Conservation (phyloP, 2,888 invertebrate genomes). For the Adelognathus sp. region DNA sequence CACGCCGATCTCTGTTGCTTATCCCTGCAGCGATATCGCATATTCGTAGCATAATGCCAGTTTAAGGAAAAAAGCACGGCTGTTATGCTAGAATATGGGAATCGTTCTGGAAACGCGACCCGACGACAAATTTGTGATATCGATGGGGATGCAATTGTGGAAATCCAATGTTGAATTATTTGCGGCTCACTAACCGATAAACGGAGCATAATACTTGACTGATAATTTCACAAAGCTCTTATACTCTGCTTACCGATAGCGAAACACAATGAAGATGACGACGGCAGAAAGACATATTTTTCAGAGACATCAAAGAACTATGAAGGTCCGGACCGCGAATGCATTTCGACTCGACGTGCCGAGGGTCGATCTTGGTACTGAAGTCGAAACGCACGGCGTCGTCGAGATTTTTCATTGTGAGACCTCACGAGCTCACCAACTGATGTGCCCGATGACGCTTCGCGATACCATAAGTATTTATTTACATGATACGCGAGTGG, state of each 20-base stretch:
- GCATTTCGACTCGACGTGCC: conserved; percentile 41
- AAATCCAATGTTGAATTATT: conserved; percentile 57
- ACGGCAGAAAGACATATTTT: background rate
- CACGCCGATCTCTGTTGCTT: background rate
- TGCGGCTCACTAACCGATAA: conserved; percentile 68
- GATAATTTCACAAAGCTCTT: conserved; percentile 67
- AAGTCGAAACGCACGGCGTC: conserved; percentile 23
- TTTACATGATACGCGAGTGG: conserved; percentile 71
- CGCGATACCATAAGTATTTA: conserved; percentile 75
- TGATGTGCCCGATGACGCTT: conserved; percentile 70
- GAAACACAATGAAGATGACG: conserved; percentile 54
- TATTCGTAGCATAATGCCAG: conserved; percentile 76
- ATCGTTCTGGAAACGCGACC: conserved; percentile 49
- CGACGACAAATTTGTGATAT: too few relatives aligned
- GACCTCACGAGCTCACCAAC: conserved; percentile 41
- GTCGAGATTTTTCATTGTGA: conserved; percentile 39
- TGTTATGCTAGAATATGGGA: conserved; percentile 76
- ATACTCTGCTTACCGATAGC: conserved; percentile 77
- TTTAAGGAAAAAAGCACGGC: conserved; percentile 64
- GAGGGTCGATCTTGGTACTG: conserved; percentile 47
- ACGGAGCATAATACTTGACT: conserved; percentile 76
- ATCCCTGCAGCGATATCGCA: conserved; percentile 68
- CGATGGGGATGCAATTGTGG: too few relatives aligned
- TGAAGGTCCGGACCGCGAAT: background rate
- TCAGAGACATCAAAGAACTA: background rate